Conservation (phyloP, 2,113 vertebrate genomes). For the Serilophus lunatus region DNA sequence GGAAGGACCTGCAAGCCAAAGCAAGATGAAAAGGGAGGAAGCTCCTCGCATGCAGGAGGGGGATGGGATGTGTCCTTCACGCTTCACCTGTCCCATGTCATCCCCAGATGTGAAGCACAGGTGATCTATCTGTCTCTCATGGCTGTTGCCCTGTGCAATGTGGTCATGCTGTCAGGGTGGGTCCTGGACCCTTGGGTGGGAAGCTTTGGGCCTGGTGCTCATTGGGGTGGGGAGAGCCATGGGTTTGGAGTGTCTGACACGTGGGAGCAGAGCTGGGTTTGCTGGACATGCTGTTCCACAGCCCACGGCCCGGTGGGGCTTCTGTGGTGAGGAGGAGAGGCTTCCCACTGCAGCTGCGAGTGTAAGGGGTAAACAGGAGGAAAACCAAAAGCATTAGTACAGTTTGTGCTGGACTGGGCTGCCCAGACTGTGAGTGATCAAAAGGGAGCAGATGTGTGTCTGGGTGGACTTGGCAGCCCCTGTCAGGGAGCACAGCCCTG, state of each 20-base stretch:
- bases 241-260: neutral
- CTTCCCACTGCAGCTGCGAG: conserved; percentile 51
- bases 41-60: neutral
- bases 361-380: conserved; percentile 45
- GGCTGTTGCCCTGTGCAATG: neutral
- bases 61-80: neutral
- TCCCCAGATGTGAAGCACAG: neutral
- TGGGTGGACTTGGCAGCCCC: neutral
- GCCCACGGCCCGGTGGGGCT: neutral
- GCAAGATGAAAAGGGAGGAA: neutral
- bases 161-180: neutral
- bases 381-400: conserved; percentile 1
- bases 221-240: neutral
- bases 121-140: neutral
- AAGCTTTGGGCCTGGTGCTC: neutral
- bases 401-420: conserved; percentile 1
- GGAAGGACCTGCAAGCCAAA: neutral
- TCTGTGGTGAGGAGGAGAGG: neutral
- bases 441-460: neutral
- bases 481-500: neutral
- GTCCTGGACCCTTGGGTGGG: neutral
- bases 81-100: neutral
- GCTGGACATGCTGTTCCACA: conserved; percentile 18
- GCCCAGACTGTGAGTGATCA: neutral
- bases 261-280: neutral